A percentile compares a stretch with the other conserved stretches of the same genome.
phyloP scores from a whole-genome alignment of 2,113 vertebrate species.

The Apteryx mantelli region DNA sequence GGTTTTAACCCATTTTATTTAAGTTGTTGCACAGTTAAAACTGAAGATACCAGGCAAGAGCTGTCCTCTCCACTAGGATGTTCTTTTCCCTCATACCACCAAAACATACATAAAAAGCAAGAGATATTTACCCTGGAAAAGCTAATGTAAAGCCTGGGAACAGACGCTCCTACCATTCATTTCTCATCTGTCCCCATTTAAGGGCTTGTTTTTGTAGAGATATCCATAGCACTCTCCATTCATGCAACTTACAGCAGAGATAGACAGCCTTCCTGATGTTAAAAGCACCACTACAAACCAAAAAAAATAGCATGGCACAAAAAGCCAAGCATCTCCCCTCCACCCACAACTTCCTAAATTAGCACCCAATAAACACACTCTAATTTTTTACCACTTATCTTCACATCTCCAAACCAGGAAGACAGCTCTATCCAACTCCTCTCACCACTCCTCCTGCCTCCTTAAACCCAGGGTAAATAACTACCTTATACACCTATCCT shows the following conservation, averaged over 20 bases:
- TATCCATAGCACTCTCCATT: accelerated
- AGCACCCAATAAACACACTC: no score
- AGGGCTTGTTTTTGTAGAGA: neutral
- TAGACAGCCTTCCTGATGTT: neutral
- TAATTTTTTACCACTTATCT: neutral
- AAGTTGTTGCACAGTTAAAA: neutral
- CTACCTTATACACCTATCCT: neutral
- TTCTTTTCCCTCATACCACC: neutral
- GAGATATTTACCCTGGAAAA: neutral
- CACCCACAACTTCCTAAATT: neutral
- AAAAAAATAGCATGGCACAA: neutral
- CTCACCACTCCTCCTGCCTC: neutral
- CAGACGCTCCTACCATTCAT: no score
- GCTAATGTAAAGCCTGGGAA: neutral
- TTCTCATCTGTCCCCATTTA: neutral
- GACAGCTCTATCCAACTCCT: neutral
- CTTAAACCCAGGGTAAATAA: neutral
- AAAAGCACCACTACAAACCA: neutral
- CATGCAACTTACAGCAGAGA: neutral
- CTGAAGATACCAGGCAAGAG: neutral
- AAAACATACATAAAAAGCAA: neutral
- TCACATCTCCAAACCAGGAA: neutral
- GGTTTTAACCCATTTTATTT: neutral
- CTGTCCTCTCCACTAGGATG: neutral
- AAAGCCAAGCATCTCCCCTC: neutral